phyloP scores from a whole-genome alignment of 37 sponge, comb jelly and placozoan species.

The Halisarca cf. caerulea region DNA sequence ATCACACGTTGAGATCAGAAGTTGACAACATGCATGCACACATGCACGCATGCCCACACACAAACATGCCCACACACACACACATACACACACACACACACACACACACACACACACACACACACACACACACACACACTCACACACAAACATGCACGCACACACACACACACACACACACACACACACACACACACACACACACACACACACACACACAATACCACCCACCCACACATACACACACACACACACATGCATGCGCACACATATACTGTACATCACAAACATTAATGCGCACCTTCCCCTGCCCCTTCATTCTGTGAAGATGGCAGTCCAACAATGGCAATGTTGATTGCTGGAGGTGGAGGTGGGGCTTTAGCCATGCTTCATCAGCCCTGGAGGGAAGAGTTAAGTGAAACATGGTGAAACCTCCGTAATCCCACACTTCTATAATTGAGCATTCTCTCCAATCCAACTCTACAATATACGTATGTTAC shows the following conservation, averaged over 20 bases:
- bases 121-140: not conserved
- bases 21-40: too few relatives aligned
- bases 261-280: not conserved
- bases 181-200: too few relatives aligned
- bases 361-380: not conserved
- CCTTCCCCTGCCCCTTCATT: not conserved
- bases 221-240: not conserved
- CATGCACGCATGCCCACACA: too few relatives aligned
- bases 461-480: too few relatives aligned
- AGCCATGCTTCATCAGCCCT: not conserved
- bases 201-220: too few relatives aligned
- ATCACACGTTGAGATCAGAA: too few relatives aligned
- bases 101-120: not conserved
- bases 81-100: too few relatives aligned
- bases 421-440: too few relatives aligned
- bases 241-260: conserved; percentile 17
- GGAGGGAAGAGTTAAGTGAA: too few relatives aligned
- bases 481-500: too few relatives aligned
- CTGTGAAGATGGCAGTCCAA: not conserved
- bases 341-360: not conserved
- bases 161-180: not conserved
- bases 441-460: too few relatives aligned
- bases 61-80: not conserved
- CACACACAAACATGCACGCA: conserved; percentile 7
- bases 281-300: too few relatives aligned